Base-by-base conservation (phyloP, 2,113 vertebrate species). In the Ia io region DNA sequence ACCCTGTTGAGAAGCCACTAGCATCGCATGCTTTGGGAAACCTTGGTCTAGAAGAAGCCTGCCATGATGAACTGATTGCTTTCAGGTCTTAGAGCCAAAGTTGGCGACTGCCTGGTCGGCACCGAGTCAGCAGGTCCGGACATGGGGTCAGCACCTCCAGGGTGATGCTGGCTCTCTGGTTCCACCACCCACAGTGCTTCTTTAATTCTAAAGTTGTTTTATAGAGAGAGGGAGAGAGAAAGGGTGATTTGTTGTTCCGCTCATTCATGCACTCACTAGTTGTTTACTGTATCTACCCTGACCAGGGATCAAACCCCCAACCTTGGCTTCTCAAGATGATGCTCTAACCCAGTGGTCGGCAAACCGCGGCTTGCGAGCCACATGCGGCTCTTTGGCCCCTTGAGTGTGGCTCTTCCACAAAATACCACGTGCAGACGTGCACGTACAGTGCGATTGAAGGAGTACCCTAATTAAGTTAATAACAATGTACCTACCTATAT, bases 1-100 rank as follows among this genome's bases (percentile, higher is more conserved):
- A 51, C 30, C n/a, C 85, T 76, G 16, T 51, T n/a, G 56, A n/a
- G 63, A 86, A 23, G n/a, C 13, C 13, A 18, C 35, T 63, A 47
- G n/a, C 18, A 3, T 88, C 76, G 87, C 47, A 18, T 40, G 20
- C 12, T 40, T 88, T 95, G 56, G 82, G 88, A 44, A 59, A 87
- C 73, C 25, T 20, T 56, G 35, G 35, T 79, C 32, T 44, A 13
- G 37, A 47, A 53, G 47, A 40, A 87, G 35, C 18, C 47, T n/a
- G 2, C 17, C 40, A 7, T 9, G 49, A 77, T 28, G 11, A 78
- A 35, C 59, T 56, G 73, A 37, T 3, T 84, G 49, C 49, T 35
- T 18, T 40, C 30, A 42, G 44, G 18, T 25, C 35, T 37, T 17
- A 63, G n/a, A 56, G 32, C 25, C 37, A 35, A 86, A 23, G 32